Base-by-base conservation (phyloP, 2,113 vertebrate genomes). In the Pristiophorus japonicus region DNA sequence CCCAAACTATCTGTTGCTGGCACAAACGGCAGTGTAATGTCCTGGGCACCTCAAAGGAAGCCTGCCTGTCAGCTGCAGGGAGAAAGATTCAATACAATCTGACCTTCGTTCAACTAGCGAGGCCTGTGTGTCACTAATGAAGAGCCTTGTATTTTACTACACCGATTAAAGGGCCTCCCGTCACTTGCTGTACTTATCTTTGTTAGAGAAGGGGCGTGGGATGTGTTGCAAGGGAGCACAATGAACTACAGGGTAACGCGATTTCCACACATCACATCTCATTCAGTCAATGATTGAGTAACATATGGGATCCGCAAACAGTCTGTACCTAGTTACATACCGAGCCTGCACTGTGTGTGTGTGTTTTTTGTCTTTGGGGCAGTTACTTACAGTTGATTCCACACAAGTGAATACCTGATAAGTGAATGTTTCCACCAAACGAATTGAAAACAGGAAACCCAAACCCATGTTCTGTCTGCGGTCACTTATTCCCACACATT, bases 391-490 rank as follows among this genome's bases (percentile, higher is more conserved):
- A n/a, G 47, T 30, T 90, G 87, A 90, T 90, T n/a, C 87, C 47
- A 59, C 87, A 59, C 22, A 59, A 90, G 27, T 90, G 27, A 90
- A 90, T 90, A 90, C 93, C 93, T 51, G 65, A 94, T 94, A 94
- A 91, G 55, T 66, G 63, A 42, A 70, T 70, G 45, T 94, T 94
- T 94, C 45, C 93, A 47, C 66, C 47, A 63, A 94, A 73, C 45
- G 27, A 94, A 51, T 94, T 30, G 65, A 34, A 70, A 94, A 94
- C 93, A 94, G 93, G 93, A 94, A 94, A 94, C 93, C 38, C 20
- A 94, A 94, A 27, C 91, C 66, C 66, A 51, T 70, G 70, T 94
- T 70, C 65, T 73, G 93, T 70, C 93, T 94, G 93, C 27, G 65
- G 45, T 70, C 65, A 45, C 45, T 94, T 94, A 94, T 70, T 90